Evolutionary conservation across 1,140 invertebrate genomes (phyloP).

Genomic region (Elysia chlorotica): DNA sequence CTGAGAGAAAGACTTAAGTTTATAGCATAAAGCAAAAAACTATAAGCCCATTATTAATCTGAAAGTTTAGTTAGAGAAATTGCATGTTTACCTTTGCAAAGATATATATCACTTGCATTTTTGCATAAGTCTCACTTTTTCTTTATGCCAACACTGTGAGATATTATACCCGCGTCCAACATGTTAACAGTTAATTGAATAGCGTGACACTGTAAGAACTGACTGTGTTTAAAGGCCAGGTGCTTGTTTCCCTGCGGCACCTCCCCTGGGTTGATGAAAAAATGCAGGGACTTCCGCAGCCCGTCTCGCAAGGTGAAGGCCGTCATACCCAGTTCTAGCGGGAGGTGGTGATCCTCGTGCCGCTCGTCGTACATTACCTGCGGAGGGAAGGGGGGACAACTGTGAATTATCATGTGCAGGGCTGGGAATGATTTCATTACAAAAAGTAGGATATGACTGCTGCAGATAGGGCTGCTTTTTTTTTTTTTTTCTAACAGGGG

Average conservation of each 20-base stretch:
- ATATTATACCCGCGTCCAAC: not conserved
- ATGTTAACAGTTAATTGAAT: not conserved
- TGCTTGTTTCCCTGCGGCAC: not conserved
- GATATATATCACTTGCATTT: no score
- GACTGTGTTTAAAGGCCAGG: not conserved
- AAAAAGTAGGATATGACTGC: no score
- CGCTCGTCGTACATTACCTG: slow-evolving; percentile 10
- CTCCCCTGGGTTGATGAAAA: slow-evolving; percentile 4
- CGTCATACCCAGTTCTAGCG: not conserved
- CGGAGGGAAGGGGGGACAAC: no score
- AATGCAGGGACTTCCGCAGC: not conserved
- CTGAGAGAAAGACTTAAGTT: no score
- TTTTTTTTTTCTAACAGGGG: no score
- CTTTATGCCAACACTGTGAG: not conserved
- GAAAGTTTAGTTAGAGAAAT: not conserved
- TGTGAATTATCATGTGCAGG: no score
- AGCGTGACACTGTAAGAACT: no score
- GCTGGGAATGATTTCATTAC: no score
- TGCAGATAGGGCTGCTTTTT: no score
- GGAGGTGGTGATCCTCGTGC: not conserved
- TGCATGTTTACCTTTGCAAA: no score
- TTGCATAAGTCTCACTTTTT: no score
- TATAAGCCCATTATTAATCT: not conserved
- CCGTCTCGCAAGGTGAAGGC: not conserved
- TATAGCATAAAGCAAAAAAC: no score